Evolutionary conservation across 1,140 invertebrate genomes (phyloP), one percentile per base, ranked within the genome.

Genomic region (Nymphalis io): DNA sequence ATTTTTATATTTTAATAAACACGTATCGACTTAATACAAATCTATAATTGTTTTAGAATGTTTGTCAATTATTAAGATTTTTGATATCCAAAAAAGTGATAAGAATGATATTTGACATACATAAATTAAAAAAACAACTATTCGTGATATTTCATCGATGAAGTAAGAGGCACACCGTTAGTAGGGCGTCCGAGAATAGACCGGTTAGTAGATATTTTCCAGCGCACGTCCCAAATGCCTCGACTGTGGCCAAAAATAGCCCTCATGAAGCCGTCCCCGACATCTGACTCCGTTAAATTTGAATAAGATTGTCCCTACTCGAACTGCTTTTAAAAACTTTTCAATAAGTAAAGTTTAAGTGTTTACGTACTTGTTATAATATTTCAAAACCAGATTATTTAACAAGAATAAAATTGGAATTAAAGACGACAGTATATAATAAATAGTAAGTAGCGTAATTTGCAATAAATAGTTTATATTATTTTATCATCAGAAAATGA

Each of bases 151-250:
- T 80, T 78, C 46, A 67, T 62, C 63, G 70, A 81, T 80, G 80
- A 75, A 83, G 71, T 81, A 80, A 83, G 78, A 79, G 67, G 72
- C 46, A 44, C 62, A 67, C 48, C 66, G 78, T 90, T 83, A 83
- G 82, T 91, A 89, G 85, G 86, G 77, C 86, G 83, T 75, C 82
- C 78, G 58, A 82, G 81, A 89, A 91, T 91, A 91, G 82, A 81
- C 68, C 74, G 73, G 78, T 76, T 83, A 78, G 82, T 81, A 80
- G 80, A 83, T 84, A 85, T 89, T 87, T 87, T 91, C 88, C 88
- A 91, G 88, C 81, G 81, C 80, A 69, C 86, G 86, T 83, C 79
- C 84, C 84, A 86, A 89, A 89, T 91, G 81, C 85, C 83, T 80
- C 73, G 79, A 81, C 68, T 81, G 78, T 72, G 79, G 74, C 84